phyloP scores from a whole-genome alignment of 2,797 vertebrate genomes.

The Linurgus olivaceus region DNA sequence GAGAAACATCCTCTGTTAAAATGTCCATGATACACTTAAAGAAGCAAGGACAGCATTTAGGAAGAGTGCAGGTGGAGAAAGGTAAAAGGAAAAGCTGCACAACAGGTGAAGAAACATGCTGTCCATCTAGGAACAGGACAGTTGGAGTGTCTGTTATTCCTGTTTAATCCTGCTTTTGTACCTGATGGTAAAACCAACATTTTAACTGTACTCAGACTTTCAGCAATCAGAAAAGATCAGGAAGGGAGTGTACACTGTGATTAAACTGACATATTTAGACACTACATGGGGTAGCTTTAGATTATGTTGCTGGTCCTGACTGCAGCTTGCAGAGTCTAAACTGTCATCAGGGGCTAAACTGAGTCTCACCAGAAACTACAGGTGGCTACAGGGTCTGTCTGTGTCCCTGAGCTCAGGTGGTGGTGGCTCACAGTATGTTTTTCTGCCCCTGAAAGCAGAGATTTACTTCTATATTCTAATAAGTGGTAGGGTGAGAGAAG shows the following conservation, averaged over 20 bases:
- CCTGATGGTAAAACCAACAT: not conserved
- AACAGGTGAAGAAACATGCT: conserved; percentile 8
- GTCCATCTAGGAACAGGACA: not conserved
- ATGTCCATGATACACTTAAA: not conserved
- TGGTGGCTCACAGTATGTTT: not conserved
- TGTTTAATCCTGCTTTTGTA: not conserved
- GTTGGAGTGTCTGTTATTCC: conserved; percentile 1
- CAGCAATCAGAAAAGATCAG: not conserved
- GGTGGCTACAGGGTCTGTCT: not conserved
- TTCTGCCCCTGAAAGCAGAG: not conserved
- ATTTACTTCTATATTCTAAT: not conserved
- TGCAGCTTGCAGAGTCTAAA: not conserved
- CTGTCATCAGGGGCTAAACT: not conserved
- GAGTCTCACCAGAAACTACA: not conserved
- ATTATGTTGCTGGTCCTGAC: not conserved
- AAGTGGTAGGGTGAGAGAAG: not conserved
- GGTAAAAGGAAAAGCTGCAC: not conserved
- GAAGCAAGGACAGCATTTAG: not conserved
- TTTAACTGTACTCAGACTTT: not conserved
- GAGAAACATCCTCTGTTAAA: not conserved
- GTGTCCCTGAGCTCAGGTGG: not conserved
- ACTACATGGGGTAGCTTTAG: not conserved
- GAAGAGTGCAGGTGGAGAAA: not conserved
- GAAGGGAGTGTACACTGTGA: not conserved
- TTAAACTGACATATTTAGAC: not conserved